These are phyloP conservation scores for Elysia chlorotica DNA, from an alignment of 1,140 invertebrate species.

Conservation along the genomic window DNA sequence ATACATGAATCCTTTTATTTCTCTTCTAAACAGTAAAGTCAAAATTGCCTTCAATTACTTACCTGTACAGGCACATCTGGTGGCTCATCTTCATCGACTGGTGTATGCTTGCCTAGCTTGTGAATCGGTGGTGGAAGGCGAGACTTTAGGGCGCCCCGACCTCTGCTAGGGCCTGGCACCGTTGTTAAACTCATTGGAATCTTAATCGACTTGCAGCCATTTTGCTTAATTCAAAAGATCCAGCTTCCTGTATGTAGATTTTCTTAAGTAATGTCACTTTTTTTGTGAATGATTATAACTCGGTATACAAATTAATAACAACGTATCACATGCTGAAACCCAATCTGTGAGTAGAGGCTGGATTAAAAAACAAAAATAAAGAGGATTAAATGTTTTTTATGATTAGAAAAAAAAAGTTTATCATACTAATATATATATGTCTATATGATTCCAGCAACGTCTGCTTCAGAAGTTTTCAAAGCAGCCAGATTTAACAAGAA, in stretches of 20 bases:
- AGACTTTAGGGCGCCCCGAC: constrained; percentile 16
- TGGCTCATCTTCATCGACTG: constrained; percentile 39
- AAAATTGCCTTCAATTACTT: background rate
- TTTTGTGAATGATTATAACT: too few relatives aligned
- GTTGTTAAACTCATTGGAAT: constrained; percentile 5
- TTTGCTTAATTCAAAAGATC: background rate
- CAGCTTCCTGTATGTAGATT: too few relatives aligned
- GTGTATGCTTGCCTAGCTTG: constrained; percentile 32
- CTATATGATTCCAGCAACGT: too few relatives aligned
- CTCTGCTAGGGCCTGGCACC: background rate
- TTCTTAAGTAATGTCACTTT: too few relatives aligned
- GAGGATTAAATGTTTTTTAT: too few relatives aligned
- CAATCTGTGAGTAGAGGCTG: background rate
- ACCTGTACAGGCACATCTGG: constrained; percentile 32
- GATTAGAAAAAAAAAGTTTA: too few relatives aligned
- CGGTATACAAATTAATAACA: background rate
- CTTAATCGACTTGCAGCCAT: background rate
- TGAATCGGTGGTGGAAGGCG: constrained; percentile 39
- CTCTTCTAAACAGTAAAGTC: background rate
- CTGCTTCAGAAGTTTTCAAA: too few relatives aligned
- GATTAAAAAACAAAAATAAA: too few relatives aligned
- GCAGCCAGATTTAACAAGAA: too few relatives aligned
- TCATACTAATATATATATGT: too few relatives aligned
- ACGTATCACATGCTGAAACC: background rate
- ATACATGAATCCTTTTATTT: background rate